Conservation (phyloP, 2,888 invertebrate genomes). For the Anthophora plumipes region DNA sequence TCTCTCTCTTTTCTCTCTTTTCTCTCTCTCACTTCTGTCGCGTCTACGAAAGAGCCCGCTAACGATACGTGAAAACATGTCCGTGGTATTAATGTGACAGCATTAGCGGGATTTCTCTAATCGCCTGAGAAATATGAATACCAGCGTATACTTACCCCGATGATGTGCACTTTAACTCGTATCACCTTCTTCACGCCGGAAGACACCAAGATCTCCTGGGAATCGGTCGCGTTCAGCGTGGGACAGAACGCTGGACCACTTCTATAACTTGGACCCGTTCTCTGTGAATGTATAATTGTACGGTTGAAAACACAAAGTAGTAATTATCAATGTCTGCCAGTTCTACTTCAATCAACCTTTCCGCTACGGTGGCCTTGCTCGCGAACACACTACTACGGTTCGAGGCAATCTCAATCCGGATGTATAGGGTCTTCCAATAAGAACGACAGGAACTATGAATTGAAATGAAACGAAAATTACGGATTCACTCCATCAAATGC, state of each 20-base stretch:
- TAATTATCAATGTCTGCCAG: no score
- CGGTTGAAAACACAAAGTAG: no score
- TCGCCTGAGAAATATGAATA: background rate
- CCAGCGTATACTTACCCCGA: conserved; percentile 87
- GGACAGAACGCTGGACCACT: conserved; percentile 98
- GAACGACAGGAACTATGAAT: no score
- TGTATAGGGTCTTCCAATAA: no score
- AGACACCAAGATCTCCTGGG: conserved; percentile 95
- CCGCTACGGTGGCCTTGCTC: no score
- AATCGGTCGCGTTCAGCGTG: conserved; percentile 95
- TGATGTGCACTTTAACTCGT: conserved; percentile 96
- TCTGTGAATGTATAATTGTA: conserved; percentile 83
- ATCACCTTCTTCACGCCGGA: conserved; percentile 96
- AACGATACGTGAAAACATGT: conserved; percentile 41
- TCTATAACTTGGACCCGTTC: conserved; percentile 96
- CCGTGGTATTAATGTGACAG: conserved; percentile 14
- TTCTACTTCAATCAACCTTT: no score
- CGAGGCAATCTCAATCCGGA: no score
- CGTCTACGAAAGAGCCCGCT: conserved; percentile 24
- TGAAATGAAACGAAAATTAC: no score
- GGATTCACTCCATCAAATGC: no score
- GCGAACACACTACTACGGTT: no score
- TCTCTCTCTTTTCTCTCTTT: no score
- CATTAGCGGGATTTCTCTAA: conserved; percentile 10
- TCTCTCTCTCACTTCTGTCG: background rate